These are phyloP conservation scores for Morelia viridis DNA, from an alignment of 2,797 vertebrate genomes.

Conservation along the genomic window DNA sequence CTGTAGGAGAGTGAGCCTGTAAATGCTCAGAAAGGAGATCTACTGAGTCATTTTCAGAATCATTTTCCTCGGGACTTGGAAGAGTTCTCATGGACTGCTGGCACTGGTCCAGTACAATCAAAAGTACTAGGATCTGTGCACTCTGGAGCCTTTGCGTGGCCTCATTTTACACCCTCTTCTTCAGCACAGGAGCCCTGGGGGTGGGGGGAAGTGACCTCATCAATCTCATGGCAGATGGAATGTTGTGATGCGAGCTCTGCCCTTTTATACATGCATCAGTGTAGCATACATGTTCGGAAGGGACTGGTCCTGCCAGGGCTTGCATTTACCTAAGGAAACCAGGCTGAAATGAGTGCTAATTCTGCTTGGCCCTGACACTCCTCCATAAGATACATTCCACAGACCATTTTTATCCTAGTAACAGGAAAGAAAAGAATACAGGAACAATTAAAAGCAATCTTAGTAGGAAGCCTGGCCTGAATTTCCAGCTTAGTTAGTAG, in stretches of 20 bases:
- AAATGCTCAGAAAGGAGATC: background rate
- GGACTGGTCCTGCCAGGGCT: background rate
- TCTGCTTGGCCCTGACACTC: background rate
- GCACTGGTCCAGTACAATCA: background rate
- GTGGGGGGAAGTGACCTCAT: background rate
- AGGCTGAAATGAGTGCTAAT: background rate
- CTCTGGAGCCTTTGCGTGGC: background rate
- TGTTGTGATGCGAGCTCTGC: too few relatives aligned
- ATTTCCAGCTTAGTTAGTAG: background rate
- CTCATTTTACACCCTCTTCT: background rate
- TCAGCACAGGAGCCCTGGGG: background rate
- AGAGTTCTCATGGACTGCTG: background rate
- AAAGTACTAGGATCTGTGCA: background rate
- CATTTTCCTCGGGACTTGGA: background rate
- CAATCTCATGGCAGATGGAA: background rate
- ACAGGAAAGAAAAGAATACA: background rate
- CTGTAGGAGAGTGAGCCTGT: background rate
- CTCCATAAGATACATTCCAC: background rate
- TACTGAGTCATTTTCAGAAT: background rate
- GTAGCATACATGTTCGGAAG: background rate
- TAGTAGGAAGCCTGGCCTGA: background rate
- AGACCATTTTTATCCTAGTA: background rate
- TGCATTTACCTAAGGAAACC: background rate
- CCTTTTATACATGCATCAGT: too few relatives aligned
- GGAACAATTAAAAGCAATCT: background rate